phyloP scores from a whole-genome alignment of 2,797 vertebrate species.

The Sebastes trivittatus region DNA sequence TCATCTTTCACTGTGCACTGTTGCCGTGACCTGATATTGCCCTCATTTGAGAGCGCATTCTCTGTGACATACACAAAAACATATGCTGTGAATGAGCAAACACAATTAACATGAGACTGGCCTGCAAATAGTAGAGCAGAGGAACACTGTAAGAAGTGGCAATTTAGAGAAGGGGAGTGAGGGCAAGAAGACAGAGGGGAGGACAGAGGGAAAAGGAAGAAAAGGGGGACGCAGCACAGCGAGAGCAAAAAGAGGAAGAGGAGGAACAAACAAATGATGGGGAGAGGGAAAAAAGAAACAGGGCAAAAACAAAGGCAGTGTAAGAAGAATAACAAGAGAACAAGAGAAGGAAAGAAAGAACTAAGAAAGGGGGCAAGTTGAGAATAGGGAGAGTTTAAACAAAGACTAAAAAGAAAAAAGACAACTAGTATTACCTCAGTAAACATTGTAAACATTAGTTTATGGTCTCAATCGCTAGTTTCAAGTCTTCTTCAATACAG shows the following conservation, averaged over 20 bases:
- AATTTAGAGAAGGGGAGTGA: slow-evolving; percentile 11
- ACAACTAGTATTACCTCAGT: background rate
- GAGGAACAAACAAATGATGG: background rate
- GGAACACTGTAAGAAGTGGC: slow-evolving; percentile 16
- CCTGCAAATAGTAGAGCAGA: slow-evolving; percentile 47
- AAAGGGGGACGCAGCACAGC: background rate
- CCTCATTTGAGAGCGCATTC: slow-evolving; percentile 9
- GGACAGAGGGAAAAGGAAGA: background rate
- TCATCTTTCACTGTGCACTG: slow-evolving; percentile 34
- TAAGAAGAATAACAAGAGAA: background rate
- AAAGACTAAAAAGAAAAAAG: background rate
- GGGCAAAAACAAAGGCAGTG: background rate
- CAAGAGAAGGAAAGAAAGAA: background rate
- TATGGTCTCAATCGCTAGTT: no score
- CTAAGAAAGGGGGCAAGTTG: background rate
- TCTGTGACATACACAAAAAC: slow-evolving; percentile 4
- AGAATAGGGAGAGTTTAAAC: background rate
- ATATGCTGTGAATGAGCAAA: slow-evolving; percentile 54
- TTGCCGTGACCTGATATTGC: slow-evolving; percentile 40
- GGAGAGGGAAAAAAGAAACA: background rate
- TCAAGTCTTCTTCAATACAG: no score
- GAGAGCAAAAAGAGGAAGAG: background rate
- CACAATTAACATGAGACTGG: slow-evolving; percentile 66
- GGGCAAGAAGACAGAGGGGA: background rate
- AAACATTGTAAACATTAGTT: no score